Percentiles rank a stretch among this genome's conserved stretches.
Evolutionary conservation across 2,797 vertebrate genomes (phyloP).

Genomic region (Lerista edwardsae): DNA sequence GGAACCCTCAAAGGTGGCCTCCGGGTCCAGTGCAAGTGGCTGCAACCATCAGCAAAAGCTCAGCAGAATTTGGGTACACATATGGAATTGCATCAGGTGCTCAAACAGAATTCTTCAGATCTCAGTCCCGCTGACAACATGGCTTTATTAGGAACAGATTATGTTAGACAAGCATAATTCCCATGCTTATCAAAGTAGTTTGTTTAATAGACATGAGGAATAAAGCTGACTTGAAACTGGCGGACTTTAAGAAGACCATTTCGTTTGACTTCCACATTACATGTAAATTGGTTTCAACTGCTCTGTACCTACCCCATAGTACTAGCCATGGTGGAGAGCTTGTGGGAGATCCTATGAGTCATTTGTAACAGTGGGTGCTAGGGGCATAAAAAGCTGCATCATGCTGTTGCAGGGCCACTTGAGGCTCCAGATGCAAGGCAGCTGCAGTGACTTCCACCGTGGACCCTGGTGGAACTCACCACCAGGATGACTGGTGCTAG

Average conservation of each 20-base stretch:
- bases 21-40: not conserved
- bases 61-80: not conserved
- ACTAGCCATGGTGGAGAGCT: no score
- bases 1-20: no score
- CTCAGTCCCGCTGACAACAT: not conserved
- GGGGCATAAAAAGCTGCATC: no score
- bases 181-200: not conserved
- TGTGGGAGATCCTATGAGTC: no score
- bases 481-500: no score
- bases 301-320: no score
- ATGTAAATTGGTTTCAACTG: not conserved
- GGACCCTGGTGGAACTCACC: no score
- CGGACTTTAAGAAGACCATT: not conserved
- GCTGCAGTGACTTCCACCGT: no score
- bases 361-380: no score
- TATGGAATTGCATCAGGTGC: not conserved
- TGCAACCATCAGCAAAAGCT: not conserved
- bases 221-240: not conserved
- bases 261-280: not conserved
- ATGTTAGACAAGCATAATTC: conserved; percentile 20
- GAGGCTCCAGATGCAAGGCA: no score
- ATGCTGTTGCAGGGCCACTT: no score
- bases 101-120: not conserved
- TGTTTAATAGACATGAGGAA: conserved; percentile 3
- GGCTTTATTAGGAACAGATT: conserved; percentile 6